These are phyloP conservation scores for Orchestes rusci DNA, from an alignment of 2,888 invertebrate species.

Conservation along the genomic window DNA sequence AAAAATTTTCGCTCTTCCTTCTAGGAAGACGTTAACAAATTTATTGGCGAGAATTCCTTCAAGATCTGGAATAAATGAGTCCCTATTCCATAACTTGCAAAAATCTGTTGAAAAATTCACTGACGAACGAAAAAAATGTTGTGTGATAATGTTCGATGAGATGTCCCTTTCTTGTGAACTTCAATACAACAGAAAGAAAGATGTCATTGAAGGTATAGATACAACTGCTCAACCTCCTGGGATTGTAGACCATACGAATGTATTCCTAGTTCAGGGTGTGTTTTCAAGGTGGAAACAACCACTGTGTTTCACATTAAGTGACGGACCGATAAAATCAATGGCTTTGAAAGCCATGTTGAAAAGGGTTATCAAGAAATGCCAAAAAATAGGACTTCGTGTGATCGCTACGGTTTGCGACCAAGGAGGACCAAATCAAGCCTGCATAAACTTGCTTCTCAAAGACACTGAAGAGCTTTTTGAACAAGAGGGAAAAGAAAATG, in stretches of 20 bases:
- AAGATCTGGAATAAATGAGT: conserved; percentile 7
- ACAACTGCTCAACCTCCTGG: conserved; percentile 6
- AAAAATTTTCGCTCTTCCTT: conserved; percentile 5
- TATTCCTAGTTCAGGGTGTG: conserved; percentile 8
- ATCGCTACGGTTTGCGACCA: conserved; percentile 21
- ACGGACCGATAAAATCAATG: conserved; percentile 5
- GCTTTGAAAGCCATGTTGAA: conserved; percentile 6
- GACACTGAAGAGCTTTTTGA: conserved; percentile 1
- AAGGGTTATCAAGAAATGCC: conserved; percentile 7
- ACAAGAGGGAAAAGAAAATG: conserved; percentile 5
- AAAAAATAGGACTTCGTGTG: conserved; percentile 5
- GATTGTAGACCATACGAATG: conserved; percentile 6
- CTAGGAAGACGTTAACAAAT: conserved; percentile 2
- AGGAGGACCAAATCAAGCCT: conserved; percentile 28
- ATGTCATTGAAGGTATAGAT: conserved; percentile 2
- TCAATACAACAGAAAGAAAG: conserved; percentile 4
- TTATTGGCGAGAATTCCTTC: conserved; percentile 5
- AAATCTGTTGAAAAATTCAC: conserved; percentile 1
- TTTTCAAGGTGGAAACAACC: conserved; percentile 11
- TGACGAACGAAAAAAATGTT: neutral
- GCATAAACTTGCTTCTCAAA: conserved; percentile 7
- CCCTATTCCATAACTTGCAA: conserved; percentile 4
- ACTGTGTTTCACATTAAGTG: conserved; percentile 10
- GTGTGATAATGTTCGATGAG: conserved; percentile 8
- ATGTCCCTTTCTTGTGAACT: conserved; percentile 6